These are phyloP conservation scores for Zaprionus gabonicus DNA, from an alignment of 1,140 invertebrate species.

Conservation along the genomic window DNA sequence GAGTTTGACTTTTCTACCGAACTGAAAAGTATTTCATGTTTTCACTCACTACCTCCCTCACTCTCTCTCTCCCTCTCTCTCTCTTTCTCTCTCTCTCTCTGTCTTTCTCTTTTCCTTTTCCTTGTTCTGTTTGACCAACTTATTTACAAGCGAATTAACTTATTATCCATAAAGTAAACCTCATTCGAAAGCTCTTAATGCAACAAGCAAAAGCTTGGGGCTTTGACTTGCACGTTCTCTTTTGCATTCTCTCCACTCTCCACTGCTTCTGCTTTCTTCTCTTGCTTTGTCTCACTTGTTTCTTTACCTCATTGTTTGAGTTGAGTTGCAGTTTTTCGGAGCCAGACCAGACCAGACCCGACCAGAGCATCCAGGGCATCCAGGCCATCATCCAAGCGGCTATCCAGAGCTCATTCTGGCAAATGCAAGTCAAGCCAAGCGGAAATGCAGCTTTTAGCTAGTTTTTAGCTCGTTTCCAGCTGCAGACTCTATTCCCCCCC, in stretches of 20 bases:
- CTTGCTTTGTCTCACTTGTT: conserved; percentile 38
- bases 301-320: conserved; percentile 69
- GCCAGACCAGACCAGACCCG: conserved; percentile 20
- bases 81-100: not conserved
- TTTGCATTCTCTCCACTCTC: conserved; percentile 32
- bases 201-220: conserved; percentile 63
- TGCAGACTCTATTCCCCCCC: conserved; percentile 13
- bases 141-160: conserved; percentile 81
- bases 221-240: conserved; percentile 13
- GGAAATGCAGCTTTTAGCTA: conserved; percentile 81
- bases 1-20: conserved; percentile 13
- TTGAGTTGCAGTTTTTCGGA: conserved; percentile 60
- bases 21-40: conserved; percentile 9
- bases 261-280: not conserved
- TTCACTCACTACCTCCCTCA: not conserved
- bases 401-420: conserved; percentile 8
- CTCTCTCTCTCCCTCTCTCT: not conserved
- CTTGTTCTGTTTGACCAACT: conserved; percentile 69
- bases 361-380: conserved; percentile 19
- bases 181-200: conserved; percentile 72
- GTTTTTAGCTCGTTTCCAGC: conserved; percentile 74
- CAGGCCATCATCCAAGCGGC: conserved; percentile 25
- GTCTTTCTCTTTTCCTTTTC: not conserved
- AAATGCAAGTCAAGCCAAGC: conserved; percentile 71
- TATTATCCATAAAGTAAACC: conserved; percentile 82